phyloP scores from a whole-genome alignment of 2,113 vertebrate genomes.

The Meles meles region DNA sequence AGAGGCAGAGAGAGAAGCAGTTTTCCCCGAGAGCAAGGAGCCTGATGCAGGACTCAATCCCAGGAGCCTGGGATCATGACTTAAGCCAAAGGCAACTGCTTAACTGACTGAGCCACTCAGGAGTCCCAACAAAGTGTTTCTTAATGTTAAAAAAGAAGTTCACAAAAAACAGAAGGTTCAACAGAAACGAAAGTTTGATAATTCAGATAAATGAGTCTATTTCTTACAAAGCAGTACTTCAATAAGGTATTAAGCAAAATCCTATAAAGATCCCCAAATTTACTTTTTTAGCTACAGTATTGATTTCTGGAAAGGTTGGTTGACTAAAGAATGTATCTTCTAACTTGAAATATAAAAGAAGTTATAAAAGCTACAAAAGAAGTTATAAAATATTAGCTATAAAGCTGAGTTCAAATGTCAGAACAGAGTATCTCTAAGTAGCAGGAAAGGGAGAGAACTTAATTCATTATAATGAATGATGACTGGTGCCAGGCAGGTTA shows the following conservation, averaged over 20 bases:
- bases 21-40: too few relatives aligned
- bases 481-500: neutral
- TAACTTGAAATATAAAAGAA: conserved; percentile 16
- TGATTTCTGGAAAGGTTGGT: conserved; percentile 14
- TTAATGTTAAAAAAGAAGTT: neutral
- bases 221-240: neutral
- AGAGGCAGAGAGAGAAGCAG: too few relatives aligned
- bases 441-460: conserved; percentile 5
- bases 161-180: neutral
- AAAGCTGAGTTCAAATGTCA: neutral
- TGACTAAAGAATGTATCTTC: neutral
- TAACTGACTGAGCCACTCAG: too few relatives aligned
- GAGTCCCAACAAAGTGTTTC: neutral
- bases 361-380: neutral
- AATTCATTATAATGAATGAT: neutral
- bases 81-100: too few relatives aligned
- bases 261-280: neutral
- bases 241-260: neutral
- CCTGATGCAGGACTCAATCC: too few relatives aligned
- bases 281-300: neutral
- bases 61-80: too few relatives aligned
- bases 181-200: neutral
- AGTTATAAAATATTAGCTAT: neutral
- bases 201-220: conserved; percentile 11
- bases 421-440: conserved; percentile 27